Evolutionary conservation across 2,888 invertebrate species (phyloP).

Genomic region (Leucophora obtusa): DNA sequence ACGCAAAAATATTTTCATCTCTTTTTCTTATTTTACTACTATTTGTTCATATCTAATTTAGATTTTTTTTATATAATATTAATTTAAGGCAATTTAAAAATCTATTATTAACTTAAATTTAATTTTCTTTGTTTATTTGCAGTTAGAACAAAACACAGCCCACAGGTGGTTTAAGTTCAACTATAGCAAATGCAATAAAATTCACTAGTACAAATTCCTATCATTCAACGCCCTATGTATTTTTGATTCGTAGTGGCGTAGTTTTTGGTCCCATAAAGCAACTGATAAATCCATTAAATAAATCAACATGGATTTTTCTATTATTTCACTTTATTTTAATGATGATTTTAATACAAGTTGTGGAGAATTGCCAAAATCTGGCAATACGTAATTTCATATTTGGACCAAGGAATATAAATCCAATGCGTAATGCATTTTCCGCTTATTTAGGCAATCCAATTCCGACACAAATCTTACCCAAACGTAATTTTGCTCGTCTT

Average conservation of each 20-base stretch:
- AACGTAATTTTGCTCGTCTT: conserved; percentile 68
- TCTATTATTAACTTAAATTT: not conserved
- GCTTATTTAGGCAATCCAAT: conserved; percentile 70
- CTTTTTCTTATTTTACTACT: too few relatives aligned
- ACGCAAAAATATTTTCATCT: too few relatives aligned
- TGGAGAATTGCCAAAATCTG: not conserved
- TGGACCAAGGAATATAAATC: conserved; percentile 57
- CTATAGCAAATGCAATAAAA: conserved; percentile 60
- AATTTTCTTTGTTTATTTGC: conserved; percentile 2
- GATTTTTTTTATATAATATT: too few relatives aligned
- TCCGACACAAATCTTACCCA: conserved; percentile 59
- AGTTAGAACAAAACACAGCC: not conserved
- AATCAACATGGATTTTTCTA: conserved; percentile 67
- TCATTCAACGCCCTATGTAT: conserved; percentile 68
- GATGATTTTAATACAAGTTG: conserved; percentile 31
- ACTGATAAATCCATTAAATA: conserved; percentile 68
- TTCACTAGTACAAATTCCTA: conserved; percentile 68
- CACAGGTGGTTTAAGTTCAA: conserved; percentile 67
- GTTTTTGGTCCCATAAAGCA: conserved; percentile 64
- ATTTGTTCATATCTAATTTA: too few relatives aligned
- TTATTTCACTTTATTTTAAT: conserved; percentile 37
- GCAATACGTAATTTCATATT: conserved; percentile 56
- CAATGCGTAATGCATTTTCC: conserved; percentile 66
- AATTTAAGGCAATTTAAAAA: too few relatives aligned
- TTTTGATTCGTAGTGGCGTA: conserved; percentile 67